phyloP scores from a whole-genome alignment of 2,797 vertebrate species.

The Oryzias dopingdopingensis region DNA sequence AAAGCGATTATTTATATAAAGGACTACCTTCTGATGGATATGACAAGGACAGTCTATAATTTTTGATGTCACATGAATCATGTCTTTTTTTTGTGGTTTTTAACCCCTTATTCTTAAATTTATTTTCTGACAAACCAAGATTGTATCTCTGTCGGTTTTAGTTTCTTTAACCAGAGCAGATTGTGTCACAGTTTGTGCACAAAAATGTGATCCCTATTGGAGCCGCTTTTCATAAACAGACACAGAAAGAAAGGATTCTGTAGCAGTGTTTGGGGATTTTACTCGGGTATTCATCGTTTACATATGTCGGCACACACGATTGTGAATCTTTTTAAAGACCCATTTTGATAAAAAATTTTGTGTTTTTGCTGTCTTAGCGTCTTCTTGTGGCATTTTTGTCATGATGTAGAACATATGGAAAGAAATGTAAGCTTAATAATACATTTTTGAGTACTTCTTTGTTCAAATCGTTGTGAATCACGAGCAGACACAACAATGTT shows the following conservation, averaged over 20 bases:
- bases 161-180: conserved; percentile 49
- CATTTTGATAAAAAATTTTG: too few relatives aligned
- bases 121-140: neutral
- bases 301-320: too few relatives aligned
- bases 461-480: too few relatives aligned
- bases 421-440: too few relatives aligned
- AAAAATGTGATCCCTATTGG: conserved; percentile 59
- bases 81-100: conserved; percentile 22
- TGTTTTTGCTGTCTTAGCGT: too few relatives aligned
- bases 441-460: too few relatives aligned
- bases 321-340: too few relatives aligned
- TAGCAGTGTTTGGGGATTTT: conserved; percentile 29
- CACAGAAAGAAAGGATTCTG: conserved; percentile 39
- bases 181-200: conserved; percentile 54
- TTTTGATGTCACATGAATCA: conserved; percentile 8
- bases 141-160: neutral
- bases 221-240: conserved; percentile 48
- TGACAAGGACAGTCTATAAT: conserved; percentile 3
- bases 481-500: too few relatives aligned
- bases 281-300: conserved; percentile 40
- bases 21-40: conserved; percentile 39
- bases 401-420: too few relatives aligned
- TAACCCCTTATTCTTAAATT: conserved; percentile 32
- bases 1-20: conserved; percentile 24
- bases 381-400: too few relatives aligned